Evolutionary conservation across 2,888 invertebrate genomes (phyloP), one percentile per base, ranked within the genome.

Genomic region (Antitype chi): DNA sequence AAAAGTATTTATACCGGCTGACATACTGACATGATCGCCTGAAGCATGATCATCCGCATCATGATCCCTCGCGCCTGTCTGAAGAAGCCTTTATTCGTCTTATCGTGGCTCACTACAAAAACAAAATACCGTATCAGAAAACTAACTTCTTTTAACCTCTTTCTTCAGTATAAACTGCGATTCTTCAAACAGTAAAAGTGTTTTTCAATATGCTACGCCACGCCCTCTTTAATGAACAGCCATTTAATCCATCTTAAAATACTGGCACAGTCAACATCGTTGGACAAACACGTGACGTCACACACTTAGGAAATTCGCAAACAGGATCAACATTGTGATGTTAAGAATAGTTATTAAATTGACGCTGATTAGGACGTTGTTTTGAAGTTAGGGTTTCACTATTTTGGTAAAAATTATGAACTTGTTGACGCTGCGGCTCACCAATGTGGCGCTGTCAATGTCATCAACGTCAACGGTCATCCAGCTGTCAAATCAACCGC

Each of bases 221-320:
- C 79, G 25, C 79, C 80, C 5, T 78, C 83, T 59, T 76, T 77
- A 38, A 38, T 5, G 74, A 76, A 85, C 77, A 85, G 47, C 6
- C 67, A 62, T 64, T 68, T 82, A 78, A 86, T 82, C 80, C 62
- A 59, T 80, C 74, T 78, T 69, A 85, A 86, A 87, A 85, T 79
- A 85, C 76, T 57, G 60, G 60, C 43, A 59, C 20, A 53, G 57
- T 75, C 64, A 75, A 82, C 85, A 72, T 38, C 2, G 81, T 32
- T 28, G 28, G 15, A 9, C 57, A 75, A 72, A 84, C 64, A 64
- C 15, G 20, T 84, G 85, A 80, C 76, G 70, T 75, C 70, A 84
- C 17, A 43, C 47, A 80, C 80, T 74, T 63, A 75, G 28, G 57
- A 62, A 74, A 71, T 82, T 75, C 43, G 66, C 71, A 74, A 69